A percentile compares a stretch with the other conserved stretches of the same genome.
Conservation (phyloP, 2,113 vertebrate genomes). For the Eleginops maclovinus region DNA sequence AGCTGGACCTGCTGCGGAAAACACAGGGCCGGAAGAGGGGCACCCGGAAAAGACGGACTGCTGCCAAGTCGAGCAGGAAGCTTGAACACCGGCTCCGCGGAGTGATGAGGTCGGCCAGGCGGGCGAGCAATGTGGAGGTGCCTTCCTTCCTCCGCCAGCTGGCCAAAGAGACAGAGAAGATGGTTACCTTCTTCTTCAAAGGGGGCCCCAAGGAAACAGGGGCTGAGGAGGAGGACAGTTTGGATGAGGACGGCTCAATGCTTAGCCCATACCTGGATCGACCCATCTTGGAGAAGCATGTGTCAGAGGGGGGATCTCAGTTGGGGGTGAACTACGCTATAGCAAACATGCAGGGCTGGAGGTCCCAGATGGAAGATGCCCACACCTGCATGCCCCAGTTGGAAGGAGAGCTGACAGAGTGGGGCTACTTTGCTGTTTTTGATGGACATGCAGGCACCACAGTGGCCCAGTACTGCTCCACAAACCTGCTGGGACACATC, state of each 20-base stretch:
- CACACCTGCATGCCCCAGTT: slow-evolving; percentile 81
- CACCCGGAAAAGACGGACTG: slow-evolving; percentile 58
- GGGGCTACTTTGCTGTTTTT: slow-evolving; percentile 86
- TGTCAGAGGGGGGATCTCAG: slow-evolving; percentile 76
- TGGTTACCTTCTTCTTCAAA: slow-evolving; percentile 85
- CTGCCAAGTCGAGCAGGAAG: slow-evolving; percentile 59
- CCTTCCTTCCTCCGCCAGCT: slow-evolving; percentile 83
- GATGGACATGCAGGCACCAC: slow-evolving; percentile 85
- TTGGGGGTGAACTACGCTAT: slow-evolving; percentile 79
- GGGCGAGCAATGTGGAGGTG: slow-evolving; percentile 83
- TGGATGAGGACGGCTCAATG: slow-evolving; percentile 61
- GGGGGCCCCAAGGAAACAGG: slow-evolving; percentile 68
- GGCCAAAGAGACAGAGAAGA: slow-evolving; percentile 82
- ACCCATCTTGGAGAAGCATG: slow-evolving; percentile 80
- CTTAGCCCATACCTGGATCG: slow-evolving; percentile 78
- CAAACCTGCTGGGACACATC: slow-evolving; percentile 83
- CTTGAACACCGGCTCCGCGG: slow-evolving; percentile 64
- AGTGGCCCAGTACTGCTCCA: slow-evolving; percentile 85
- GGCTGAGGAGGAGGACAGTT: slow-evolving; percentile 60
- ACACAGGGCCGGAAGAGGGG: slow-evolving; percentile 58
- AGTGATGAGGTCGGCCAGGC: slow-evolving; percentile 79
- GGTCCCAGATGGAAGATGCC: slow-evolving; percentile 86
- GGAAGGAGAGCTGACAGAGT: slow-evolving; percentile 72
- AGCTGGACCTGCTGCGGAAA: slow-evolving; percentile 75
- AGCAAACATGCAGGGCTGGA: slow-evolving; percentile 86